Percentiles rank a stretch among this genome's conserved stretches.
These are phyloP conservation scores for Atherinosoma microstoma DNA, from an alignment of 2,797 vertebrate species.

Conservation along the genomic window DNA sequence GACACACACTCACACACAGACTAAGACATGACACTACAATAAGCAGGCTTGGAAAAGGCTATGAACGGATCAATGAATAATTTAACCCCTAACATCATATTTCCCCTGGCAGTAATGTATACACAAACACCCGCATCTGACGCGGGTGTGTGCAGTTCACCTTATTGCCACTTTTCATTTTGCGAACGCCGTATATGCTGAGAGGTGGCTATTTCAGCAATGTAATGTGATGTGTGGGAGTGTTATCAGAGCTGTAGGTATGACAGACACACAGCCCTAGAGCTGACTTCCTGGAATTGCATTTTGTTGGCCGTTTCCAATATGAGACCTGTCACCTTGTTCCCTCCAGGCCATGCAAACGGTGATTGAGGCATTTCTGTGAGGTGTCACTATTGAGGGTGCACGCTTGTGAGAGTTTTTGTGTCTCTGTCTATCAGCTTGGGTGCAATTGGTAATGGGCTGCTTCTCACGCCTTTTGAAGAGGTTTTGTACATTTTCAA, in stretches of 20 bases:
- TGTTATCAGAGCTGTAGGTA: slow-evolving; percentile 74
- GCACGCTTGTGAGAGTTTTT: slow-evolving; percentile 49
- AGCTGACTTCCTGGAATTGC: slow-evolving; percentile 76
- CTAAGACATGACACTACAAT: slow-evolving; percentile 60
- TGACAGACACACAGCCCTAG: slow-evolving; percentile 72
- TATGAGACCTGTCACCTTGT: slow-evolving; percentile 76
- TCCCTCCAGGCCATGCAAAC: slow-evolving; percentile 82
- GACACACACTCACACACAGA: slow-evolving; percentile 53
- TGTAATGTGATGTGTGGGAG: slow-evolving; percentile 70
- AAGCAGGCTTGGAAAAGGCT: slow-evolving; percentile 52
- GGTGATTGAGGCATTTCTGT: slow-evolving; percentile 86
- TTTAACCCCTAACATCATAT: slow-evolving; percentile 78
- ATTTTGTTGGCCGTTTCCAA: slow-evolving; percentile 69
- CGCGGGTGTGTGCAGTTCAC: slow-evolving; percentile 10
- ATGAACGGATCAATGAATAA: slow-evolving; percentile 79
- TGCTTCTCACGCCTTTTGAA: slow-evolving; percentile 75
- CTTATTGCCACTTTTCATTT: slow-evolving; percentile 32
- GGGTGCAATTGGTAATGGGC: slow-evolving; percentile 81
- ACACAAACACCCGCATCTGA: slow-evolving; percentile 35
- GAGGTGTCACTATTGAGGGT: slow-evolving; percentile 73
- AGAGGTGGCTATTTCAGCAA: slow-evolving; percentile 55
- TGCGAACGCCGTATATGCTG: slow-evolving; percentile 31
- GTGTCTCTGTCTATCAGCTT: slow-evolving; percentile 53
- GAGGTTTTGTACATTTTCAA: slow-evolving; percentile 85
- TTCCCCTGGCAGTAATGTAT: slow-evolving; percentile 68